phyloP scores from a whole-genome alignment of 2,797 vertebrate species.

The Loriculus beryllinus region DNA sequence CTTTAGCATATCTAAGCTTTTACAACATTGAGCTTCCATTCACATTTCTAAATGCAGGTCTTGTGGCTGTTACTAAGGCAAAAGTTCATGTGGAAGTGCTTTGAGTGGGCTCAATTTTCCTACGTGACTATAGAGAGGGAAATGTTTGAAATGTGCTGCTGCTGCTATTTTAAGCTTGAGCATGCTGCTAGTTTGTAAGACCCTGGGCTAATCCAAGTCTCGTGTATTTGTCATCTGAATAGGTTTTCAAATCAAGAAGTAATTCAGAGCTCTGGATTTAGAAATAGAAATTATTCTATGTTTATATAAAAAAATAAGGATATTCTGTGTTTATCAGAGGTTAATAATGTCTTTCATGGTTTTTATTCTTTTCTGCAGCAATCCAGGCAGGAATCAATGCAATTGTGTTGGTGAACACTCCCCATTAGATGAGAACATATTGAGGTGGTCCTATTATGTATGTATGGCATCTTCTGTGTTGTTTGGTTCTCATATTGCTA shows the following conservation, averaged over 20 bases:
- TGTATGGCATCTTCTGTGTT: conserved; percentile 45
- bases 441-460: conserved; percentile 73
- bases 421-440: background rate
- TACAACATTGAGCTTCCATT: background rate
- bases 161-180: background rate
- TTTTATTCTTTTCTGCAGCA: conserved; percentile 33
- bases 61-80: background rate
- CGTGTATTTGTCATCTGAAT: background rate
- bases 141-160: background rate
- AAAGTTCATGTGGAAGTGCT: background rate
- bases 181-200: background rate
- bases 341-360: background rate
- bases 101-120: background rate
- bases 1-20: background rate
- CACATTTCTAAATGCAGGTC: background rate
- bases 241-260: background rate
- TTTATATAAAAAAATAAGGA: background rate
- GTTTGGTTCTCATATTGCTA: background rate
- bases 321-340: background rate
- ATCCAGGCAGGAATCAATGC: background rate
- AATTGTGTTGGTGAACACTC: conserved; percentile 10
- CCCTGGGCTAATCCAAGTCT: background rate
- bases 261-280: background rate
- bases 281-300: background rate
- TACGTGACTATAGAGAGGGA: background rate